These are phyloP conservation scores for Petrocephalus sullivani DNA, from an alignment of 2,797 vertebrate genomes.

Conservation along the genomic window DNA sequence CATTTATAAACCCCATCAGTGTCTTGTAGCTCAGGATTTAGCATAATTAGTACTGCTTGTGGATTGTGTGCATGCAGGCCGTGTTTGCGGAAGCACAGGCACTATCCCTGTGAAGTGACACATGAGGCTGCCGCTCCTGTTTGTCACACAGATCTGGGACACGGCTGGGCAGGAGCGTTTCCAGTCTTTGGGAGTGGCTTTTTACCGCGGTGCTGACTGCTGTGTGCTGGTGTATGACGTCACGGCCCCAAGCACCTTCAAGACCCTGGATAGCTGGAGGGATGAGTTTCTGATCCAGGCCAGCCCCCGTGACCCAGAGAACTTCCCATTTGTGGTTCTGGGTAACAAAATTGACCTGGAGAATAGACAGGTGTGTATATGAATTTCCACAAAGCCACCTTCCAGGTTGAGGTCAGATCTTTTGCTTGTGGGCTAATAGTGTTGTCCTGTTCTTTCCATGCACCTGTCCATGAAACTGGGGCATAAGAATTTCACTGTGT, in stretches of 20 bases:
- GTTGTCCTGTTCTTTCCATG: neutral
- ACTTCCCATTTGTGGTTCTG: conserved; percentile 52
- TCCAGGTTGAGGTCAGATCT: neutral
- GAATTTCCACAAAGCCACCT: neutral
- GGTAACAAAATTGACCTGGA: conserved; percentile 53
- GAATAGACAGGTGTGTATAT: conserved; percentile 46
- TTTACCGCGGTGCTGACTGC: conserved; percentile 51
- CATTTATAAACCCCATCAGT: neutral
- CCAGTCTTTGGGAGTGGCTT: conserved; percentile 52
- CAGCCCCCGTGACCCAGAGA: conserved; percentile 50
- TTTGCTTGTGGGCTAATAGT: neutral
- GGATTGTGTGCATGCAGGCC: neutral
- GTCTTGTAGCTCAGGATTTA: neutral
- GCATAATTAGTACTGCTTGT: neutral
- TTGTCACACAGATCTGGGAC: conserved; percentile 46
- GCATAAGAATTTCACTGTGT: neutral
- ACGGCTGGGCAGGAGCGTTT: conserved; percentile 52
- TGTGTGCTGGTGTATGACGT: conserved; percentile 52
- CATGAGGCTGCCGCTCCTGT: neutral
- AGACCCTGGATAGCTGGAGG: conserved; percentile 51
- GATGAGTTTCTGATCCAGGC: conserved; percentile 54
- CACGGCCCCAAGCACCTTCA: conserved; percentile 45
- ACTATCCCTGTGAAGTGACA: neutral
- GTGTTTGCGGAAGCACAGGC: neutral
- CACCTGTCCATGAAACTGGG: neutral